Evolutionary conservation across 2,888 invertebrate species (phyloP).

Genomic region (Drosophila siamana): DNA sequence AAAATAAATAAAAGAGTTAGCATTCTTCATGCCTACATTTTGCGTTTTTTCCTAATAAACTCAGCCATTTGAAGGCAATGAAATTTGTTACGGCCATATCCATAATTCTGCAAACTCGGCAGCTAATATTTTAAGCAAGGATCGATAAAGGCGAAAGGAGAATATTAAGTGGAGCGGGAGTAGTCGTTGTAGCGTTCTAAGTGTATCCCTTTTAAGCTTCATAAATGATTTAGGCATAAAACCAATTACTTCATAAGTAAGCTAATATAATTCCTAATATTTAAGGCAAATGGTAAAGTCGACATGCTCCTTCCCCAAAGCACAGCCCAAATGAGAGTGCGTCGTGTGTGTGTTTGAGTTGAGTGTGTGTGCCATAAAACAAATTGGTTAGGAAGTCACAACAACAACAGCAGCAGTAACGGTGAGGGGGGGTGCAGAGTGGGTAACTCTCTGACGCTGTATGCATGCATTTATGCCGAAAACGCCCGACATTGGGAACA

Average conservation of each 20-base stretch:
- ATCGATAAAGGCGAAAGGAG: slow-evolving; percentile 2
- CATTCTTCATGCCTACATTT: too few relatives aligned
- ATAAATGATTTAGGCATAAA: slow-evolving; percentile 22
- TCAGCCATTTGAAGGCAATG: not conserved
- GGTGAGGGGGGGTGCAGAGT: not conserved
- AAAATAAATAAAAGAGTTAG: too few relatives aligned
- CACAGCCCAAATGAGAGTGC: slow-evolving; percentile 9
- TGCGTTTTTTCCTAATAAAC: not conserved
- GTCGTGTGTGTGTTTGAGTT: slow-evolving; percentile 5
- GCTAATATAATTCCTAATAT: slow-evolving; percentile 27
- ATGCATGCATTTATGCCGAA: slow-evolving; percentile 69
- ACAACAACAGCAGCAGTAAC: slow-evolving; percentile 43
- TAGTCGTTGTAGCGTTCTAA: not conserved
- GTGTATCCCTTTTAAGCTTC: slow-evolving; percentile 21
- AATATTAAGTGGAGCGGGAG: slow-evolving; percentile 6
- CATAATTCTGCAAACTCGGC: not conserved
- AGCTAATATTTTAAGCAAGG: not conserved
- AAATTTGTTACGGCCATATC: not conserved
- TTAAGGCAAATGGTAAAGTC: slow-evolving; percentile 34
- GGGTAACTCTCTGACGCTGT: slow-evolving; percentile 9
- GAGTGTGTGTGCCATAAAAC: slow-evolving; percentile 67
- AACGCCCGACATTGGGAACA: slow-evolving; percentile 49
- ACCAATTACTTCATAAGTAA: slow-evolving; percentile 33
- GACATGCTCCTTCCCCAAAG: slow-evolving; percentile 4
- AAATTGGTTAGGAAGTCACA: slow-evolving; percentile 68